Conservation (phyloP, 2,888 invertebrate genomes). For the Hypomecis punctinalis region DNA sequence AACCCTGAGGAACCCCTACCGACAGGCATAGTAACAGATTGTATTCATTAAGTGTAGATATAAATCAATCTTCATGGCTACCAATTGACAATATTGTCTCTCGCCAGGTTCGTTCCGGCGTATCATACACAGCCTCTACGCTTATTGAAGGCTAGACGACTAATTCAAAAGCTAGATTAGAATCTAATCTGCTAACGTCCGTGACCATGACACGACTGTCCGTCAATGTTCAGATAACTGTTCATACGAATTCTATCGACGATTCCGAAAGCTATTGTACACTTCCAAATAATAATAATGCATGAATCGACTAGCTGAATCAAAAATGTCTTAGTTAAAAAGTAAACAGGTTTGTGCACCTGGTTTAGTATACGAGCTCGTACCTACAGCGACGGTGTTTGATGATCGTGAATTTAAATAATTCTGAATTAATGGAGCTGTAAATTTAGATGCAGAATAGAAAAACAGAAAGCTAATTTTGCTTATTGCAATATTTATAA, state of each 20-base stretch:
- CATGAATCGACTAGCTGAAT: slow-evolving; percentile 2
- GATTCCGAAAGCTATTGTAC: slow-evolving; percentile 15
- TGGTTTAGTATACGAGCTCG: slow-evolving; percentile 10
- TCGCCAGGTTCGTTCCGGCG: slow-evolving; percentile 7
- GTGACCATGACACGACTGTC: slow-evolving; percentile 27
- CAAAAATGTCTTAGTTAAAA: slow-evolving; percentile 1
- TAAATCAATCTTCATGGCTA: neutral
- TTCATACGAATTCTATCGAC: slow-evolving; percentile 19
- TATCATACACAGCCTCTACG: slow-evolving; percentile 13
- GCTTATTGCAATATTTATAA: no score
- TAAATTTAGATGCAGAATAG: slow-evolving; percentile 4
- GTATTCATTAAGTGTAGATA: neutral
- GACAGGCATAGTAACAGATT: neutral
- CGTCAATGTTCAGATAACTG: slow-evolving; percentile 28
- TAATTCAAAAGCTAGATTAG: slow-evolving; percentile 23
- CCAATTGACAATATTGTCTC: neutral
- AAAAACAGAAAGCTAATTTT: neutral
- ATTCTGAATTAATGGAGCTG: slow-evolving; percentile 5
- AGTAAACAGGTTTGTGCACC: slow-evolving; percentile 11
- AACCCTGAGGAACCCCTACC: neutral
- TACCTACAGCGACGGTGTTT: slow-evolving; percentile 7
- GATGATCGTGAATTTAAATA: neutral
- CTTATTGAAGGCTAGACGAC: slow-evolving; percentile 10
- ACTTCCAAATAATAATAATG: slow-evolving; percentile 8
- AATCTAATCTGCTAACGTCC: slow-evolving; percentile 23